These are phyloP conservation scores for Emys orbicularis DNA, from an alignment of 2,797 vertebrate species.

Conservation along the genomic window DNA sequence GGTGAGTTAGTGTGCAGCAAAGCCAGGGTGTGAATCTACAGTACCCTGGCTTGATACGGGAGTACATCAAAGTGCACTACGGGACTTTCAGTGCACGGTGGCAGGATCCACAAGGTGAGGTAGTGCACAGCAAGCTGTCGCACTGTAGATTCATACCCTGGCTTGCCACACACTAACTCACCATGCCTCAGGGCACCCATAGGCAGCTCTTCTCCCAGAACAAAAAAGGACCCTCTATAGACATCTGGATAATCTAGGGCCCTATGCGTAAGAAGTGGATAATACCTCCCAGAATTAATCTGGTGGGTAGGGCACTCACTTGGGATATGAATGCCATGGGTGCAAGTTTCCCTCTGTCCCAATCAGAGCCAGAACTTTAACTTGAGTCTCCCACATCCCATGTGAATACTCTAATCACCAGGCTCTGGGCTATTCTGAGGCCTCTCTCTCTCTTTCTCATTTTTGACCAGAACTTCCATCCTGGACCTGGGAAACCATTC, in stretches of 20 bases:
- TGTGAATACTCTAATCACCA: neutral
- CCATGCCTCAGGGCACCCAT: neutral
- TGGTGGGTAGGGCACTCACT: neutral
- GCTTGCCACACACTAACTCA: neutral
- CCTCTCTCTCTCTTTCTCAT: neutral
- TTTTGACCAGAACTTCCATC: neutral
- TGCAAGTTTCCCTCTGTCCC: neutral
- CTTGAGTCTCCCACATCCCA: too few relatives aligned
- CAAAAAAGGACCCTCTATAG: neutral
- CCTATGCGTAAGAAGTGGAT: neutral
- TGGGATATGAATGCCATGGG: neutral
- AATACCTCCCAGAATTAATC: neutral
- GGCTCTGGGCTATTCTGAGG: neutral
- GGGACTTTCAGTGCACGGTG: neutral
- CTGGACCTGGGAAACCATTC: neutral
- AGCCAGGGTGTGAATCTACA: neutral
- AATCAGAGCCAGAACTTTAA: neutral
- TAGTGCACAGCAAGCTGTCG: neutral
- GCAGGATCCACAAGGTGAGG: neutral
- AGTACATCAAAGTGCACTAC: neutral
- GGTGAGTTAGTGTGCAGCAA: neutral
- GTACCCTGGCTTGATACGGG: neutral
- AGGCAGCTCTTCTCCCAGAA: conserved; percentile 33
- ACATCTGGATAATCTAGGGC: neutral
- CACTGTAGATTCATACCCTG: neutral